phyloP scores from a whole-genome alignment of 1,140 invertebrate genomes.

The Brachionus koreanus region DNA sequence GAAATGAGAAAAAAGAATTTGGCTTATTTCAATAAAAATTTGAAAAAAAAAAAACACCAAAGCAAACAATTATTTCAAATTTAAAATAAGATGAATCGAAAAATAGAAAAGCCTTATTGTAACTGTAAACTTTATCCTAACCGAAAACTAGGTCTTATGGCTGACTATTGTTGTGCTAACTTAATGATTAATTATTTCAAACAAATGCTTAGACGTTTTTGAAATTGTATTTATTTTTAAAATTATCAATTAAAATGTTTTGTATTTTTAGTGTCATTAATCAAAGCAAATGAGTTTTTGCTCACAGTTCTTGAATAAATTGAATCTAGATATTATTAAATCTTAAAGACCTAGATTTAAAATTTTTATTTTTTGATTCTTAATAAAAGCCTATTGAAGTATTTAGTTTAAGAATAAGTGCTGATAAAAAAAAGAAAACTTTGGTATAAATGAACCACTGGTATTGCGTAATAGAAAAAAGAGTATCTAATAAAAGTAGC shows the following conservation, averaged over 20 bases:
- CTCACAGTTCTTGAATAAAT: not conserved
- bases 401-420: not conserved
- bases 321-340: not conserved
- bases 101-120: not conserved
- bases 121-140: constrained; percentile 8
- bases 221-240: not conserved
- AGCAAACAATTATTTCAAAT: not conserved
- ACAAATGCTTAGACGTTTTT: constrained; percentile 1
- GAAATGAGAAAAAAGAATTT: not conserved
- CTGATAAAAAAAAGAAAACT: not conserved
- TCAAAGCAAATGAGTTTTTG: not conserved
- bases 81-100: not conserved
- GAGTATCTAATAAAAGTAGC: not conserved
- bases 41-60: not conserved
- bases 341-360: not conserved
- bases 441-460: not conserved
- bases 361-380: not conserved
- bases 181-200: not conserved
- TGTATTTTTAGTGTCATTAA: not conserved
- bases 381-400: not conserved
- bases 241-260: not conserved
- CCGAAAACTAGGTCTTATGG: not conserved
- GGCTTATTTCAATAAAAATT: not conserved
- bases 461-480: not conserved
- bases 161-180: not conserved